phyloP scores from a whole-genome alignment of 92 coral and sea anemone genomes.

The Blastomussa wellsi region DNA sequence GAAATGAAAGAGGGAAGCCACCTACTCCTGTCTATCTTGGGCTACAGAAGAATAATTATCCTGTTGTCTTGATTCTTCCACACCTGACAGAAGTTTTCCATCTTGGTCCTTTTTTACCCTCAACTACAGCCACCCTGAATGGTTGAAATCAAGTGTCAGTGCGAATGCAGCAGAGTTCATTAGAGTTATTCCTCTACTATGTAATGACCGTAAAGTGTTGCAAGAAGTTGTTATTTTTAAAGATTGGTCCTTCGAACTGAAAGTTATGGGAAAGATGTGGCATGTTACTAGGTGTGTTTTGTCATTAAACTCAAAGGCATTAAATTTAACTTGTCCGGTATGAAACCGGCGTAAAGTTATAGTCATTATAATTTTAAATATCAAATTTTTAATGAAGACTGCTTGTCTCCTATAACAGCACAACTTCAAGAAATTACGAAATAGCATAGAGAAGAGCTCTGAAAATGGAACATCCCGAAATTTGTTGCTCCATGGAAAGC shows the following conservation, averaged over 20 bases:
- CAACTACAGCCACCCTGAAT: background rate
- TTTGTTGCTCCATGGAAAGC: constrained; percentile 9
- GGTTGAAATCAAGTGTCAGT: background rate
- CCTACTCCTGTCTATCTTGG: background rate
- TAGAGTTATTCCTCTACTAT: background rate
- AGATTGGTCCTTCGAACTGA: background rate
- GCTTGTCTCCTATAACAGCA: constrained; percentile 26
- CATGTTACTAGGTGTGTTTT: too few species aligned
- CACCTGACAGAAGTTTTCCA: background rate
- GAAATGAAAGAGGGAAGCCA: background rate
- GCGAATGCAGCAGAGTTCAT: background rate
- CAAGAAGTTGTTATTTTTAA: background rate
- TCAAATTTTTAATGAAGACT: background rate
- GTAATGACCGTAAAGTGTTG: background rate
- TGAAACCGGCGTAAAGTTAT: background rate
- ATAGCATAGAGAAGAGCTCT: constrained; percentile 46
- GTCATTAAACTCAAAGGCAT: too few species aligned
- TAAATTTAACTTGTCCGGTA: too few species aligned
- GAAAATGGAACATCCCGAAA: constrained; percentile 36
- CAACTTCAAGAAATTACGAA: constrained; percentile 50
- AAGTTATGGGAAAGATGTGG: constrained; percentile 1
- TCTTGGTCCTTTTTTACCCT: background rate
- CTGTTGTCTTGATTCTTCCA: background rate
- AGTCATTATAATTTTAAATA: background rate
- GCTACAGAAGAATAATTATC: background rate